Percentiles rank a stretch among this genome's conserved stretches.
Conservation (phyloP, 1,140 invertebrate genomes). For the Leptopilina boulardi region DNA sequence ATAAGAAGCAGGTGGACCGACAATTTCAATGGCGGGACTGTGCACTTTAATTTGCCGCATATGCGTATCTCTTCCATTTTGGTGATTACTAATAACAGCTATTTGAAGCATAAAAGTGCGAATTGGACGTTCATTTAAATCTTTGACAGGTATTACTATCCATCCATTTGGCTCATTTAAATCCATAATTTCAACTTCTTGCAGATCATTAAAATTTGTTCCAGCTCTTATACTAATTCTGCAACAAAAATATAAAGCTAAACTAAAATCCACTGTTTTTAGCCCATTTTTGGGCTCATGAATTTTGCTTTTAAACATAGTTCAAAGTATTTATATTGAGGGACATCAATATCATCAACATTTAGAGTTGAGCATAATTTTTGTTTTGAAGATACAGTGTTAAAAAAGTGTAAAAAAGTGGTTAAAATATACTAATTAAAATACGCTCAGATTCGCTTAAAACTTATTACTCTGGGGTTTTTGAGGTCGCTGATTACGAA, state of each 20-base stretch:
- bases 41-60: conserved; percentile 98
- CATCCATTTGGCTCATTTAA: conserved; percentile 96
- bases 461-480: too few species aligned
- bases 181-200: conserved; percentile 96
- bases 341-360: too few species aligned
- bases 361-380: too few species aligned
- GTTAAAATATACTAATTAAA: too few species aligned
- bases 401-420: too few species aligned
- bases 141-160: conserved; percentile 95
- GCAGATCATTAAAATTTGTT: conserved; percentile 98
- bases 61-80: conserved; percentile 98
- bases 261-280: too few species aligned
- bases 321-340: too few species aligned
- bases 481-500: too few species aligned
- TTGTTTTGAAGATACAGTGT: too few species aligned
- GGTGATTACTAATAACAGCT: conserved; percentile 98
- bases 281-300: too few species aligned
- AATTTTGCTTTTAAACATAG: too few species aligned
- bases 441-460: too few species aligned
- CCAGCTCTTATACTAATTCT: conserved; percentile 96
- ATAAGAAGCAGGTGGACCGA: conserved; percentile 83
- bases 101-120: conserved; percentile 98
- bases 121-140: conserved; percentile 90
- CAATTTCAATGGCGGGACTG: conserved; percentile 88
- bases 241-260: conserved; percentile 46